These are phyloP conservation scores for Falco novaeseelandiae DNA, from an alignment of 2,797 vertebrate species.

Conservation along the genomic window DNA sequence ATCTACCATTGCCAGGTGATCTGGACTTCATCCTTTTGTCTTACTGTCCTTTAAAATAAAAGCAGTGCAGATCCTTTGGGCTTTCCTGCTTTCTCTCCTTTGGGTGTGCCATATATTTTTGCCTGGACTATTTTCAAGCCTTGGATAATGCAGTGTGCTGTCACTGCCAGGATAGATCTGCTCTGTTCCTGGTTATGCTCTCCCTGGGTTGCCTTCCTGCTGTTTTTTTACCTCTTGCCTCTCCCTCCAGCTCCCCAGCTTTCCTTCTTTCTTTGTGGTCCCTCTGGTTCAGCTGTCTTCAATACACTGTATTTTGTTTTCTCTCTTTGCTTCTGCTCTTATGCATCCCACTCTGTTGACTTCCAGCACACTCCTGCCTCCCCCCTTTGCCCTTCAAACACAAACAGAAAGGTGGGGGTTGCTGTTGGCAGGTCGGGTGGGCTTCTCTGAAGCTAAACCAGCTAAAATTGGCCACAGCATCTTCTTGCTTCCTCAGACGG, in stretches of 20 bases:
- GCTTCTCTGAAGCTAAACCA: background rate
- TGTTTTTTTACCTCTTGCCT: background rate
- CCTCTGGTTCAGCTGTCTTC: fast-evolving
- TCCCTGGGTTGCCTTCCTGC: background rate
- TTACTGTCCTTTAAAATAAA: background rate
- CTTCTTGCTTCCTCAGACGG: background rate
- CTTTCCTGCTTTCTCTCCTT: background rate
- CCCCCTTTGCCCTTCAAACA: background rate
- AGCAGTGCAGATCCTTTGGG: background rate
- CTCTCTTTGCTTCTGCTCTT: background rate
- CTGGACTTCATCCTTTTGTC: background rate
- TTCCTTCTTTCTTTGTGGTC: background rate
- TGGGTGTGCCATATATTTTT: fast-evolving
- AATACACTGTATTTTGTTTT: background rate
- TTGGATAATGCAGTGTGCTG: background rate
- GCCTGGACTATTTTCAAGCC: background rate
- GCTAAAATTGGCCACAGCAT: background rate
- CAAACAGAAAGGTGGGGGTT: background rate
- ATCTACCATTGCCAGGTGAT: background rate
- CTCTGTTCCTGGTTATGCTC: background rate
- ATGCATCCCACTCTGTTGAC: fast-evolving
- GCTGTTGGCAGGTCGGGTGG: background rate
- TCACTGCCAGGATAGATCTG: background rate
- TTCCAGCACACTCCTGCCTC: background rate
- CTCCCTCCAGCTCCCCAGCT: background rate